Base-by-base conservation (phyloP, 2,888 invertebrate species). In the Rapana venosa region DNA sequence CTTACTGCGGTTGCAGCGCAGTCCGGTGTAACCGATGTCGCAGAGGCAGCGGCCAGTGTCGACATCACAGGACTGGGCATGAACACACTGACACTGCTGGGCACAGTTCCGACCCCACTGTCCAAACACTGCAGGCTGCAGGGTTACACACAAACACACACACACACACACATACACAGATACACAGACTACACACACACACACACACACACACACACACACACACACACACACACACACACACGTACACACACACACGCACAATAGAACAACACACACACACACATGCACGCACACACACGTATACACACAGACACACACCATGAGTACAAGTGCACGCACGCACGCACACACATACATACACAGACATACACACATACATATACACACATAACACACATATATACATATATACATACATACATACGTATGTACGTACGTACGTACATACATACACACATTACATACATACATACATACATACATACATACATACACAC, bases 41-140 rank as follows among this genome's bases (percentile, higher is more conserved):
- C 97, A 97, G 6, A 93, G 93, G 96, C 99, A 99, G 93, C 97
- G 97, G 13, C 99, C 99, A 90, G 98, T 98, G 58, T 93, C 90
- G 30, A 93, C 89, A 91, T 94, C 93, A 92, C 94, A 94, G 22
- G 92, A 90, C 35, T 91, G 91, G 84, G 93, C 92, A 85, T 95
- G 90, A 26, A 92, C 91, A 92, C 95, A 95, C 87, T 93, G 92
- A 90, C 96, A 96, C 1, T 92, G 91, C 36, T 94, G 90, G 36
- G 94, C 94, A 92, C 96, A 96, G 92, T 95, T 95, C 6, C 94
- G 93, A 0, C 96, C 96, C 93, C 92, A 94, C 47, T 77, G 90
- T 0, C 93, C 93, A 20, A 96, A 96, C 81, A 97, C 20, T 98
- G 47, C 47, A 47, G 47, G 47, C 47, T 47, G 47, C 4, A 8